Conservation (phyloP, 2,113 vertebrate species). For the Donacobius atricapilla region DNA sequence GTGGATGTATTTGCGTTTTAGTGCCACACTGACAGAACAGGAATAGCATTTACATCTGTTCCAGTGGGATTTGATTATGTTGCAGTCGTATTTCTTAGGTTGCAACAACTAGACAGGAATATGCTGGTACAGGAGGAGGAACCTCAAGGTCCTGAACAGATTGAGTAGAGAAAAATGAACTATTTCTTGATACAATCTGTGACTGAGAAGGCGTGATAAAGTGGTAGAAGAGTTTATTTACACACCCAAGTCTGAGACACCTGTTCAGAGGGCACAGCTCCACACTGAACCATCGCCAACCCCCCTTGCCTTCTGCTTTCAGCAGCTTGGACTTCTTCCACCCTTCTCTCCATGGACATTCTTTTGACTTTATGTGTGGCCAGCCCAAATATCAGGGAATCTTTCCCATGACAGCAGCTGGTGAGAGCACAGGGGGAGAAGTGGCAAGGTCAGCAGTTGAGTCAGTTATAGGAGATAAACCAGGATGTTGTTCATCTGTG, state of each 20-base stretch:
- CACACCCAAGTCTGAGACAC: neutral
- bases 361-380: slow-evolving; percentile 67
- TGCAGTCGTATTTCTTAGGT: neutral
- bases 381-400: slow-evolving; percentile 69
- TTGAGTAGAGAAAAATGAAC: neutral
- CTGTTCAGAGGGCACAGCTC: slow-evolving; percentile 19
- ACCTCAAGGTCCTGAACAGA: neutral
- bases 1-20: neutral
- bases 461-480: slow-evolving; percentile 51
- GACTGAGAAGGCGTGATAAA: neutral
- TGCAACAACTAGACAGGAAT: neutral
- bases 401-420: slow-evolving; percentile 79
- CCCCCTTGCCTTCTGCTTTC: neutral
- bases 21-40: neutral
- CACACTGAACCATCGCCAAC: neutral
- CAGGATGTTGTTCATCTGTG: slow-evolving; percentile 57
- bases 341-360: slow-evolving; percentile 64
- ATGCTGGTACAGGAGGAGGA: neutral
- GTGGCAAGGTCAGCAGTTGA: slow-evolving; percentile 70
- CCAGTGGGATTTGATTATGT: neutral
- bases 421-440: slow-evolving; percentile 68
- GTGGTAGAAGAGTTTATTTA: neutral
- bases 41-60: neutral
- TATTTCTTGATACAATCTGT: neutral
- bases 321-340: slow-evolving; percentile 41